Percentiles rank a stretch among this genome's conserved stretches.
Evolutionary conservation across 2,888 invertebrate species (phyloP).

Genomic region (Cheilosia vernalis): DNA sequence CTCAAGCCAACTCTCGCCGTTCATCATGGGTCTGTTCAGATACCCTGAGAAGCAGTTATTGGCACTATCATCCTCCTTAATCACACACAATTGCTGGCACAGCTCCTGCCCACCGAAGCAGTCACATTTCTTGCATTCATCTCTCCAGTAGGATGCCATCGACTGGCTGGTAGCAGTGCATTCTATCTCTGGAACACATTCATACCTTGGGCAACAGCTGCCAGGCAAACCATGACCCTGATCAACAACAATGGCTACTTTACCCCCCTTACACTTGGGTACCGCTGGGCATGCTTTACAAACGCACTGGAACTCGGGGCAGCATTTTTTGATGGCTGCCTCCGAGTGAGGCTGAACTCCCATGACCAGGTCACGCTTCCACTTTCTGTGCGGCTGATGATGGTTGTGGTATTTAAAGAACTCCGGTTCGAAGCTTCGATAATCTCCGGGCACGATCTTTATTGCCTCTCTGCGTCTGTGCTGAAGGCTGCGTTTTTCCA

Average conservation of each 20-base stretch:
- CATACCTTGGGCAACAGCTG: conserved; percentile 84
- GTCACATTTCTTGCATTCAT: conserved; percentile 78
- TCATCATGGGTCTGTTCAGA: conserved; percentile 73
- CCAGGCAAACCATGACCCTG: conserved; percentile 78
- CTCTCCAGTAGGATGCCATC: conserved; percentile 68
- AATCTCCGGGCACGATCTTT: conserved; percentile 77
- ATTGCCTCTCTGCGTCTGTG: conserved; percentile 75
- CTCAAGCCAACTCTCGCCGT: conserved; percentile 78
- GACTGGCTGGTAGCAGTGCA: conserved; percentile 60
- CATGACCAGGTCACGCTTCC: conserved; percentile 62
- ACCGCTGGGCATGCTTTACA: conserved; percentile 77
- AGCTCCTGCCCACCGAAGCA: conserved; percentile 76
- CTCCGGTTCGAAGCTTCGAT: conserved; percentile 76
- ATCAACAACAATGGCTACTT: conserved; percentile 77
- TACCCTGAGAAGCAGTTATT: conserved; percentile 74
- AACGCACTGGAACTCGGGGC: conserved; percentile 77
- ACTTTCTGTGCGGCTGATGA: conserved; percentile 72
- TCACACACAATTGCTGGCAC: conserved; percentile 75
- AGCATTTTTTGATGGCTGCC: conserved; percentile 76
- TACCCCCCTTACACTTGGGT: conserved; percentile 74
- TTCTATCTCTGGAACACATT: conserved; percentile 79
- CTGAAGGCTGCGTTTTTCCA: conserved; percentile 72
- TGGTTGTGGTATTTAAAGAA: conserved; percentile 66
- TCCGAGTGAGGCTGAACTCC: conserved; percentile 43
- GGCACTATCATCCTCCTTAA: conserved; percentile 59